A percentile compares a stretch with the other conserved stretches of the same genome.
phyloP scores from a whole-genome alignment of 2,888 invertebrate genomes.

The Papilio gigon region DNA sequence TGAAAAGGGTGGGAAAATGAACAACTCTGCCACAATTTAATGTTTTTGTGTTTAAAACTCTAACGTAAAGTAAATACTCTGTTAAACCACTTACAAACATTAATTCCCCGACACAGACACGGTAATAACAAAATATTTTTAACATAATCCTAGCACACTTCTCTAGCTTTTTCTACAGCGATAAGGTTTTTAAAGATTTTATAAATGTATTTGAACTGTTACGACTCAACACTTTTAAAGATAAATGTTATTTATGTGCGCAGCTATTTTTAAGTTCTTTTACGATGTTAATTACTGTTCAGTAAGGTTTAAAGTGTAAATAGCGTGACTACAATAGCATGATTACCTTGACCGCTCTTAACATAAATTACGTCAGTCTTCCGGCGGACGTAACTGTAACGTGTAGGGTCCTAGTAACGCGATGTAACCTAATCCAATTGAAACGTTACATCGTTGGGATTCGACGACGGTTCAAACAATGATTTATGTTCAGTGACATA shows the following conservation, averaged over 20 bases:
- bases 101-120: background rate
- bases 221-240: background rate
- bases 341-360: conserved; percentile 24
- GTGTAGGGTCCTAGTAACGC: background rate
- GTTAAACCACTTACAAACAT: no score
- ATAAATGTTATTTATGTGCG: background rate
- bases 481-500: no score
- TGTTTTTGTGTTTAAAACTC: no score
- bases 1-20: no score
- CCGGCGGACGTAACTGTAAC: background rate
- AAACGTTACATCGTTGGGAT: no score
- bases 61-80: no score
- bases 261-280: background rate
- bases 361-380: conserved; percentile 16
- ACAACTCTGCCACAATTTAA: no score
- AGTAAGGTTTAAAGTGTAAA: conserved; percentile 10
- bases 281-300: conserved; percentile 14
- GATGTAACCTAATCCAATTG: no score
- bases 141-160: background rate
- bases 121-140: background rate
- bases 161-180: background rate
- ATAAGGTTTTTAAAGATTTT: no score
- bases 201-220: background rate
- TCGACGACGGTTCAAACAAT: no score
- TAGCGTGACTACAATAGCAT: conserved; percentile 25